These are phyloP conservation scores for Nezara viridula DNA, from an alignment of 2,888 invertebrate genomes.

Conservation along the genomic window DNA sequence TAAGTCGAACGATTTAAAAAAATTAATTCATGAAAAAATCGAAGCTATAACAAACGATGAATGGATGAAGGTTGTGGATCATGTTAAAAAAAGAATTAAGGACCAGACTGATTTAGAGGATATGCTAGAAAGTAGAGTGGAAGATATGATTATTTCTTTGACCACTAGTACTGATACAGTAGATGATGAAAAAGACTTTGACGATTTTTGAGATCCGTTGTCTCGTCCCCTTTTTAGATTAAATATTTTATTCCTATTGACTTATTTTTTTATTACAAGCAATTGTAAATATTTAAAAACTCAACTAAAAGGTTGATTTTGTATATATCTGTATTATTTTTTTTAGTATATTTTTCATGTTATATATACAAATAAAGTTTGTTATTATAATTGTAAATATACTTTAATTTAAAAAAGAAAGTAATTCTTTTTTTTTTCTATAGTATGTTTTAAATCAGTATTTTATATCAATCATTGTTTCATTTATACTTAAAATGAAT, in stretches of 20 bases:
- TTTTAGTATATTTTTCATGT: too few relatives aligned
- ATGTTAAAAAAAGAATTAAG: neutral
- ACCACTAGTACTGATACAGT: neutral
- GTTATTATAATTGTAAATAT: too few relatives aligned
- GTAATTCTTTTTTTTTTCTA: too few relatives aligned
- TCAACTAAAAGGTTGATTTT: too few relatives aligned
- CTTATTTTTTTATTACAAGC: too few relatives aligned
- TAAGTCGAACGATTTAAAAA: neutral
- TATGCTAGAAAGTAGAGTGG: neutral
- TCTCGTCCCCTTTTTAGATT: neutral
- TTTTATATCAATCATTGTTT: neutral
- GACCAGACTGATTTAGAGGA: neutral
- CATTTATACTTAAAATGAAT: neutral
- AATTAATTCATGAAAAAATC: neutral
- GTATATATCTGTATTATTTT: too few relatives aligned
- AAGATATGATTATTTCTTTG: neutral
- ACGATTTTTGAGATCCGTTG: neutral
- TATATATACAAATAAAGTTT: too few relatives aligned
- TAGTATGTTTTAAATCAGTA: too few relatives aligned
- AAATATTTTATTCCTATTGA: too few relatives aligned
- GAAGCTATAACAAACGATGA: neutral
- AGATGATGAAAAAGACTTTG: neutral
- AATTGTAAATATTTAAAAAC: too few relatives aligned
- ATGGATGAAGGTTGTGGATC: neutral
- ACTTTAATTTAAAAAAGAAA: too few relatives aligned